Percentiles rank a stretch among this genome's conserved stretches.
phyloP scores from a whole-genome alignment of 2,113 vertebrate species.

The Lanius collurio region DNA sequence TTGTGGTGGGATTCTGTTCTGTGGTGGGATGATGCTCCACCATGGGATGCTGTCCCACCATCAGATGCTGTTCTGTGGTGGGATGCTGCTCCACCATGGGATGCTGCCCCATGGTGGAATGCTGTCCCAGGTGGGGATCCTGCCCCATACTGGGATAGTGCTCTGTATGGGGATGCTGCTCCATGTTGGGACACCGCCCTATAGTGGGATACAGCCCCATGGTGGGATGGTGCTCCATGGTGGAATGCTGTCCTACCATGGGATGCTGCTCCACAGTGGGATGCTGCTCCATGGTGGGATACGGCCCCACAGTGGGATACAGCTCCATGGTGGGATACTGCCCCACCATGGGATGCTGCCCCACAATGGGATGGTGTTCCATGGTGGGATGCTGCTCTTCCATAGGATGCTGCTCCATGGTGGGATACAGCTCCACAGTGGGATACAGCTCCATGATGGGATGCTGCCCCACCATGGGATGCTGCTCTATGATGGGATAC shows the following conservation, averaged over 20 bases:
- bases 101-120: background rate
- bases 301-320: fast-evolving
- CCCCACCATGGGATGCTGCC: fast-evolving
- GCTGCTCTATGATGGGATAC: no score
- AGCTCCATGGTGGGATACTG: fast-evolving
- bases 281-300: no score
- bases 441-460: fast-evolving
- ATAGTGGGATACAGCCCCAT: no score
- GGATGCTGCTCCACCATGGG: background rate
- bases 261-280: no score
- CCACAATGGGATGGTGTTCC: no score
- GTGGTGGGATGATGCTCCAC: background rate
- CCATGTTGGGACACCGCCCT: fast-evolving
- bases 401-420: fast-evolving
- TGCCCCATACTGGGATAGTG: background rate
- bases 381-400: background rate
- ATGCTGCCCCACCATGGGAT: background rate
- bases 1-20: background rate
- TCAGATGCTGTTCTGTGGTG: fast-evolving
- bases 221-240: no score
- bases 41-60: fast-evolving
- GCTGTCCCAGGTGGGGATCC: no score
- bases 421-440: fast-evolving
- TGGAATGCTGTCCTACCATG: no score
- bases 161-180: fast-evolving